Evolutionary conservation across 1,140 invertebrate species (phyloP).

Genomic region (Achroia grisella): DNA sequence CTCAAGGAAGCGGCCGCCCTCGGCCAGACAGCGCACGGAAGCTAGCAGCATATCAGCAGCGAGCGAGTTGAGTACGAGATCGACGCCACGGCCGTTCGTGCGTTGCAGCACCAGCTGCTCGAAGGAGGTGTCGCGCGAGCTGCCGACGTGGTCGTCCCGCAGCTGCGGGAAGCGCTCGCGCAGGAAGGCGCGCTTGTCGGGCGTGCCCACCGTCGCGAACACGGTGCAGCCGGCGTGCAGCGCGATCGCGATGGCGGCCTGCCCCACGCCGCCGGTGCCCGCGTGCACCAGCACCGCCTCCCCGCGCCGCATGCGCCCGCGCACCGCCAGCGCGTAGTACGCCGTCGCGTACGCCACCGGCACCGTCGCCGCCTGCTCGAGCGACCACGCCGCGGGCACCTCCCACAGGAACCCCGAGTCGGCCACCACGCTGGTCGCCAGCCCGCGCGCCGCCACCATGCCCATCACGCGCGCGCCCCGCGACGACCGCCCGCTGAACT

Average conservation of each 20-base stretch:
- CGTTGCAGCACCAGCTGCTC: conserved; percentile 88
- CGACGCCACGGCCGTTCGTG: conserved; percentile 90
- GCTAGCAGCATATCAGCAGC: conserved; percentile 95
- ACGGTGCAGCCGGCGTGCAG: conserved; percentile 88
- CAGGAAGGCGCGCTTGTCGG: conserved; percentile 92
- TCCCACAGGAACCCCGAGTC: conserved; percentile 92
- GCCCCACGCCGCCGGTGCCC: conserved; percentile 96
- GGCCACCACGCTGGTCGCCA: conserved; percentile 91
- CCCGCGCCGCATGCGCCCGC: conserved; percentile 88
- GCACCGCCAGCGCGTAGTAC: conserved; percentile 92
- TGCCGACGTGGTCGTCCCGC: conserved; percentile 88
- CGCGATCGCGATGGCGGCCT: conserved; percentile 95
- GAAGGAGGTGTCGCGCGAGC: conserved; percentile 93
- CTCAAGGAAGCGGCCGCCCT: conserved; percentile 95
- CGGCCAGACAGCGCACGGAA: conserved; percentile 90
- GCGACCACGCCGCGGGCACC: conserved; percentile 89
- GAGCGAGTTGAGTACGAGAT: conserved; percentile 95
- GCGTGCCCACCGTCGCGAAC: conserved; percentile 90
- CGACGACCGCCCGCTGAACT: conserved; percentile 89
- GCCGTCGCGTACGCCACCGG: conserved; percentile 95
- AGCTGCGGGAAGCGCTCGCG: conserved; percentile 89
- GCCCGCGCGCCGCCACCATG: conserved; percentile 89
- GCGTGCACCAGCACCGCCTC: conserved; percentile 95
- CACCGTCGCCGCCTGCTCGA: conserved; percentile 94
- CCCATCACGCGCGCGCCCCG: conserved; percentile 93